Conservation (phyloP, 2,888 invertebrate genomes). For the Eremobia ochroleuca region DNA sequence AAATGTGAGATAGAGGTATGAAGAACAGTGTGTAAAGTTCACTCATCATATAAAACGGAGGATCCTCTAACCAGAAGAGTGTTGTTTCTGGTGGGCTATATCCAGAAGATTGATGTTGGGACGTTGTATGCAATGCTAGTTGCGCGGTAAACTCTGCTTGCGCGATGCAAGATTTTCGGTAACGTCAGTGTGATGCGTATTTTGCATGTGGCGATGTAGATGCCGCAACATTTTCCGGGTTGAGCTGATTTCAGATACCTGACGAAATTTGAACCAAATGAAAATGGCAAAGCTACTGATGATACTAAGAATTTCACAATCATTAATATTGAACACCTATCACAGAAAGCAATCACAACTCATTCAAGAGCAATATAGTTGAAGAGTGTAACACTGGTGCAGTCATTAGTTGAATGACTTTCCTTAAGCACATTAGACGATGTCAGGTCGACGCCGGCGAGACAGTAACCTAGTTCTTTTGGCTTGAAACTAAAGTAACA, state of each 20-base stretch:
- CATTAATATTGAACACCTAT: not conserved
- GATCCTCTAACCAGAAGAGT: not conserved
- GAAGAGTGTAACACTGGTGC: conserved; percentile 8
- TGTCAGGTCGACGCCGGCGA: conserved; percentile 28
- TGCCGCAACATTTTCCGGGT: too few species aligned
- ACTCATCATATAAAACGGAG: too few species aligned
- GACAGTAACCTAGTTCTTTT: conserved; percentile 56
- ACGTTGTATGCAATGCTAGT: not conserved
- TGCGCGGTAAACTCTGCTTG: not conserved
- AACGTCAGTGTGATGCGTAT: too few species aligned
- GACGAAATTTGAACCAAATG: not conserved
- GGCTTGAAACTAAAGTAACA: conserved; percentile 38
- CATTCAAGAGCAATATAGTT: conserved; percentile 2
- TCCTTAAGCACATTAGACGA: conserved; percentile 48
- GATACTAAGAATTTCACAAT: not conserved
- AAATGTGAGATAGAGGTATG: too few species aligned
- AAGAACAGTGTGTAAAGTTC: too few species aligned
- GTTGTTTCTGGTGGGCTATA: too few species aligned
- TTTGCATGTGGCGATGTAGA: too few species aligned
- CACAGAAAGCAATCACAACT: not conserved
- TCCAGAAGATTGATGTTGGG: not conserved
- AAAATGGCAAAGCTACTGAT: not conserved
- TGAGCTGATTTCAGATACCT: too few species aligned
- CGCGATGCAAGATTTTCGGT: not conserved
- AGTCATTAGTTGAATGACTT: conserved; percentile 46